Percentiles rank a stretch among this genome's conserved stretches.
phyloP scores from a whole-genome alignment of 2,888 invertebrate species.

The Megamerina dolium region DNA sequence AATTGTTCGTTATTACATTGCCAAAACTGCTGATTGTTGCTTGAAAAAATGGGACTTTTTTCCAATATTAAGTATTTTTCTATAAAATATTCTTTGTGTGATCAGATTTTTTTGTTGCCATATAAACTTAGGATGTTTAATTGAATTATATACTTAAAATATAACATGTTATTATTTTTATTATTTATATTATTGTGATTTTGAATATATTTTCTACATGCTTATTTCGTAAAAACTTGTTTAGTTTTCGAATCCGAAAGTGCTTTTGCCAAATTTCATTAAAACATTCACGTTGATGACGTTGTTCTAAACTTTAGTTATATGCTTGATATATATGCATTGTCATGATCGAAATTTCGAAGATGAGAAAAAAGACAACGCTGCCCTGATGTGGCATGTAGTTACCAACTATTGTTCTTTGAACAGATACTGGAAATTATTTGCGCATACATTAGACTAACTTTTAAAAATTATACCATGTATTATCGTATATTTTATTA shows the following conservation, averaged over 20 bases:
- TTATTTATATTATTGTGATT: neutral
- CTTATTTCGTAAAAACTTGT: slow-evolving; percentile 11
- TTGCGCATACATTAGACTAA: too few species aligned
- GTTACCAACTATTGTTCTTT: too few species aligned
- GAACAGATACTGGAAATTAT: too few species aligned
- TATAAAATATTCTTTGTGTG: slow-evolving; percentile 35
- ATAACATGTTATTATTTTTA: slow-evolving; percentile 11
- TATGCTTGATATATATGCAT: slow-evolving; percentile 11
- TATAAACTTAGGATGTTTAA: slow-evolving; percentile 45
- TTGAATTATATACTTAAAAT: slow-evolving; percentile 9
- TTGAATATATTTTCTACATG: slow-evolving; percentile 8
- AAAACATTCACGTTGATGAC: neutral
- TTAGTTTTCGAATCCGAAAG: slow-evolving; percentile 9
- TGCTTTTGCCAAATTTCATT: slow-evolving; percentile 5
- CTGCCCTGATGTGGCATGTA: too few species aligned
- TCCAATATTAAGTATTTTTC: slow-evolving; percentile 8
- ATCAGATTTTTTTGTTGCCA: slow-evolving; percentile 48
- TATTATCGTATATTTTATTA: too few species aligned
- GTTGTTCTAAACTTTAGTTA: neutral
- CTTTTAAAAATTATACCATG: too few species aligned
- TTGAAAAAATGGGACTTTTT: slow-evolving; percentile 10
- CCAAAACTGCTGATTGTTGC: slow-evolving; percentile 22
- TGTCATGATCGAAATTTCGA: slow-evolving; percentile 1
- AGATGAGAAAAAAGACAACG: neutral
- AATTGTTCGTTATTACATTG: slow-evolving; percentile 16